Evolutionary conservation across 2,797 vertebrate species (phyloP), one percentile per base, ranked within the genome.

Genomic region (Synanceia verrucosa): DNA sequence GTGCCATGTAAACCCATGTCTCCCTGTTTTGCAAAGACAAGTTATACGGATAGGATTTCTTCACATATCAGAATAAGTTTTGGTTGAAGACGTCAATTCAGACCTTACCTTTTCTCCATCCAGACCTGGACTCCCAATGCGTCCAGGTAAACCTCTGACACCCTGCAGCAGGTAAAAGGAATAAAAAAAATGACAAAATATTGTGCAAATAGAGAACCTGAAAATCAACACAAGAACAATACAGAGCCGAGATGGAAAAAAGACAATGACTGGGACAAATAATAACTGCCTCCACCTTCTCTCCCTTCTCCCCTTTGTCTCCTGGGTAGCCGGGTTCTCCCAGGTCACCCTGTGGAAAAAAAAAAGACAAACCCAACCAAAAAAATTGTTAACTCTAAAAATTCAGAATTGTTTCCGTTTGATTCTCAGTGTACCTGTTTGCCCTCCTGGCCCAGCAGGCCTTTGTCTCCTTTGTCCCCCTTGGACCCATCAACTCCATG

Each of bases 401-500:
- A 58, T 36, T 0, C 4, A 26, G 55, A 33, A 37, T 8, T 19
- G 43, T 0, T 16, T 37, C 1, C 14, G 10, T 58, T 29, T 52
- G 16, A 26, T 59, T 29, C 39, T 59, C 7, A 55, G 14, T 47
- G 23, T 88, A 96, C 96, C 79, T 84, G 78, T 28, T 90, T 84
- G 21, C 96, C 96, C 71, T 92, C 94, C 79, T 92, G 93, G 2
- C 96, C 96, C 55, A 93, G 93, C 0, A 89, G 79, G 10, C 96
- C 96, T 34, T 87, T 44, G 66, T 95, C 94, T 1, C 96, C 97
- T 85, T 95, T 96, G 68, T 92, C 91, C 33, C 96, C 97, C 68
- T 94, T 96, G 62, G 84, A 84, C 28, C 96, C 96, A 0, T 96
- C 91, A 64, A 88, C 78, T 48, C 96, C 96, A 37, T 96, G 58